Conservation (phyloP, 2,888 invertebrate species). For the Papilio elwesi region DNA sequence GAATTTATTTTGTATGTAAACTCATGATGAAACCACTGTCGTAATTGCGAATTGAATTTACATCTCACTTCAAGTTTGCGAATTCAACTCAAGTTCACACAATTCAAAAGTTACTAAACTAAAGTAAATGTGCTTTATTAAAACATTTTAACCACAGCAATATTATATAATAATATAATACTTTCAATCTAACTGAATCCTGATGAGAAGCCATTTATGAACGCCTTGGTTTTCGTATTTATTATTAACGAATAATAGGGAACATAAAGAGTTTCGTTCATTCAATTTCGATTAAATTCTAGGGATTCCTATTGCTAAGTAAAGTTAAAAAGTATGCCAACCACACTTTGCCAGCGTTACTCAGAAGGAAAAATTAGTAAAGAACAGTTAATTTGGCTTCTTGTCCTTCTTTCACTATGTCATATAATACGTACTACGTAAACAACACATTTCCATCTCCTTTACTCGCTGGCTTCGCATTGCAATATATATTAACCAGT, state of each 20-base stretch:
- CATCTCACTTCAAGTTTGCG: background rate
- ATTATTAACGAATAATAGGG: slow-evolving; percentile 3
- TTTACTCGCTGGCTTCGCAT: too few species aligned
- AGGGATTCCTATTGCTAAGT: background rate
- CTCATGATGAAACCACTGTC: background rate
- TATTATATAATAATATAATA: background rate
- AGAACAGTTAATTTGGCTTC: too few species aligned
- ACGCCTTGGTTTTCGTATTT: slow-evolving; percentile 3
- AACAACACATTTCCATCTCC: too few species aligned
- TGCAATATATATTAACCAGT: too few species aligned
- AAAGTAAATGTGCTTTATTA: background rate
- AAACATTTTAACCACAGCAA: background rate
- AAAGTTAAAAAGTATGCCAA: background rate
- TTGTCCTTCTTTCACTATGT: too few species aligned
- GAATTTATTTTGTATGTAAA: slow-evolving; percentile 12
- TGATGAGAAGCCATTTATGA: background rate
- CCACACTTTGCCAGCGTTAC: background rate
- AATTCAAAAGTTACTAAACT: too few species aligned
- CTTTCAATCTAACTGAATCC: background rate
- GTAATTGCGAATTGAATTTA: slow-evolving; percentile 11
- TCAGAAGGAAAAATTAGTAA: background rate
- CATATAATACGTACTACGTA: too few species aligned
- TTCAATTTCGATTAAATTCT: background rate
- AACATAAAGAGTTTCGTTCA: slow-evolving; percentile 2
- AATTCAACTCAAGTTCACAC: background rate